Evolutionary conservation across 2,888 invertebrate species (phyloP), one percentile per base, ranked within the genome.

Genomic region (Leuctra nigra): DNA sequence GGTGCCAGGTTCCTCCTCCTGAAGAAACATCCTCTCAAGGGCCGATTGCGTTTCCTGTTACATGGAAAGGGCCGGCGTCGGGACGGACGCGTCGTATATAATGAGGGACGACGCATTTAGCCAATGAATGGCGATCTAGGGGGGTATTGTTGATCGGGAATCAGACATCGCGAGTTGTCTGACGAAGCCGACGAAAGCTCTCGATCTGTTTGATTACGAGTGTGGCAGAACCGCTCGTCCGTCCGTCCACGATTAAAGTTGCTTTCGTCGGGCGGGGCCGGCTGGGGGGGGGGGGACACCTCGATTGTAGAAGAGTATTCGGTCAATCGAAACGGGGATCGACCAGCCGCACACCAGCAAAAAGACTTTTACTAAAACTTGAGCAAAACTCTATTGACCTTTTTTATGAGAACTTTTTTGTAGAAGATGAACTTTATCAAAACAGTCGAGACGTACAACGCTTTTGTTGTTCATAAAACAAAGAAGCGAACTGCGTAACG

Each of bases 211-310:
- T 20, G 44, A 44, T 44, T 44, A 44, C 44, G 44, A 44, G 44
- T 20, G 44, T 44, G 44, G 44, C 23, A 44, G 23, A 20, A 16
- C 39, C 18, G n/a, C 18, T 20, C 9, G n/a, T 20, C 23, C 44
- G 38, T 44, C 44, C 44, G 44, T n/a, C n/a, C n/a, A 20, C 44
- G 44, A 44, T 44, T 44, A 44, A 44, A 44, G 20, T 44, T 44
- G 23, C 22, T 20, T 11, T 11, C 22, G 20, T 20, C 23, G 44
- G 44, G 16, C 7, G 20, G 18, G 41, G 44, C 4, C 9, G 22
- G 20, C 23, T 44, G n/a, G 4, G 44, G 44, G 20, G n/a, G n/a
- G 20, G 3, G 44, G 13, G 44, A 20, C 7, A 20, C 4, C 22
- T 16, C 20, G 44, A 44, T 44, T 44, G 44, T 23, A 44, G 20